Evolutionary conservation across 2,888 invertebrate species (phyloP), one percentile per base, ranked within the genome.

Genomic region (Epinotia bilunana): DNA sequence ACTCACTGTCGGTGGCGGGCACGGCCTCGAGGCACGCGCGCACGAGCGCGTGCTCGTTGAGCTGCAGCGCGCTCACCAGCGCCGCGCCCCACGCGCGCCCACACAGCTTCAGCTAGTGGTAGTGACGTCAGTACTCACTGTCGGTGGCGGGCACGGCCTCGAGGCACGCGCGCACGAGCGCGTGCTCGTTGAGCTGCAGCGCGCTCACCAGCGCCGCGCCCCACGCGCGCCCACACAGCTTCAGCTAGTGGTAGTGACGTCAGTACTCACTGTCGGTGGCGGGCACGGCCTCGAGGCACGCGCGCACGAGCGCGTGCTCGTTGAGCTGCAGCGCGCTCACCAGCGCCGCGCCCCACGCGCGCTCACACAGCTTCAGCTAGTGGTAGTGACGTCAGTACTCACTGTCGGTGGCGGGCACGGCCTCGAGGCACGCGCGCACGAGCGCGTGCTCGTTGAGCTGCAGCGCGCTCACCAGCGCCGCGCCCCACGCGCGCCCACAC

Each of bases 261-360:
- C n/a, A n/a, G 53, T 61, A 61, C 61, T 95, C 88, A 98, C 98
- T 95, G 83, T 98, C 96, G 71, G 90, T 90, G 5, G 95, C 88
- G 1, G 98, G 98, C 46, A 98, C 96, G 43, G 95, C 95, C 90
- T 99, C 99, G 18, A 99, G 88, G 46, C 97, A 97, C 89, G 97
- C 95, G 79, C 95, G 95, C 72, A 98, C 96, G 20, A 99, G 88
- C 60, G 92, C 86, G 16, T 95, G 94, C 84, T 99, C 98, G 84
- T 89, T 91, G 1, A 99, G 92, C 84, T 97, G 97, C 72, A 99
- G 89, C 0, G 99, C 95, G 94, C 97, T 97, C 83, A 97, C 96
- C 13, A 99, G 89, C 0, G 99, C 99, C 84, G 95, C 95, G 0
- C 96, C 95, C 92, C 96, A 97, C 67, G 96, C 95, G 62, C 93